These are phyloP conservation scores for Euthynnus affinis DNA, from an alignment of 2,797 vertebrate genomes.

Conservation along the genomic window DNA sequence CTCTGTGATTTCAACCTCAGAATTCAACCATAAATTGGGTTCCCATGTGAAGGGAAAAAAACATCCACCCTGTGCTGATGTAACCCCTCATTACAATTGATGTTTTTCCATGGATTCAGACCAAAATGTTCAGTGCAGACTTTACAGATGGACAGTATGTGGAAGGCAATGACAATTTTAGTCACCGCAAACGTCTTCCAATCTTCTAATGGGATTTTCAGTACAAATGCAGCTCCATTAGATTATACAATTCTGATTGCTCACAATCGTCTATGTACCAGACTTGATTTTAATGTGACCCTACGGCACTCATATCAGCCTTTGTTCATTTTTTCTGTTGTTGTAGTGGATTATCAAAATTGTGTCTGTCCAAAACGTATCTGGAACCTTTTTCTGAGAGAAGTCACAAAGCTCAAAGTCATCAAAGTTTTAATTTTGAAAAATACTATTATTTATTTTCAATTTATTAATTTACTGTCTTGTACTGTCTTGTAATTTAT, in stretches of 20 bases:
- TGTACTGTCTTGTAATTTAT: not conserved
- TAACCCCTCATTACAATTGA: constrained; percentile 78
- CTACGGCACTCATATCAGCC: constrained; percentile 3
- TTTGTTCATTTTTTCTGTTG: not conserved
- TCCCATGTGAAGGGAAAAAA: constrained; percentile 66
- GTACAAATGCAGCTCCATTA: constrained; percentile 14
- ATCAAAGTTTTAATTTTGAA: not conserved
- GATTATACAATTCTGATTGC: constrained; percentile 6
- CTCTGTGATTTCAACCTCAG: constrained; percentile 73
- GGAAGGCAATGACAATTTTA: constrained; percentile 38
- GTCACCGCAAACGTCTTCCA: constrained; percentile 16
- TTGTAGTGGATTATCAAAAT: not conserved
- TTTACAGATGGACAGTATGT: constrained; percentile 46
- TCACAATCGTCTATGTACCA: constrained; percentile 2
- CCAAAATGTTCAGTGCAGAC: constrained; percentile 55
- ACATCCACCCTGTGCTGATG: constrained; percentile 59
- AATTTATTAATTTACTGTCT: not conserved
- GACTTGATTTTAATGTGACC: constrained; percentile 19
- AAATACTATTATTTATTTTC: not conserved
- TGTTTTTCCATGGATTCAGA: constrained; percentile 71
- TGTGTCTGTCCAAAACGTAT: not conserved
- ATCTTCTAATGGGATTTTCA: constrained; percentile 43
- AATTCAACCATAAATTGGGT: constrained; percentile 64
- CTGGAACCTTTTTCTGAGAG: too few relatives aligned
- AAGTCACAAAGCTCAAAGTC: not conserved